phyloP scores from a whole-genome alignment of 1,140 invertebrate genomes.

The Anagrus nilaparvatae region DNA sequence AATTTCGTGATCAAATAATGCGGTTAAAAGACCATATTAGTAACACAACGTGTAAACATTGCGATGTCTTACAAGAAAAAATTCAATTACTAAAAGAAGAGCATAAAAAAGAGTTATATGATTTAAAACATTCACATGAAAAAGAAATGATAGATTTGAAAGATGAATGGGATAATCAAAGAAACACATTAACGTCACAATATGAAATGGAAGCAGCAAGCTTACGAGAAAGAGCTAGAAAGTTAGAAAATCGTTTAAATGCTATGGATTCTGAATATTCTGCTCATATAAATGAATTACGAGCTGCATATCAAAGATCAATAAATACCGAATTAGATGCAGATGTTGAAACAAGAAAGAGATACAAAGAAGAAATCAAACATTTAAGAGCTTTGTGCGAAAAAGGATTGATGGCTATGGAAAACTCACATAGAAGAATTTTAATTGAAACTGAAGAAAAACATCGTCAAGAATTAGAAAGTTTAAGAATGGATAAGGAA shows the following conservation, averaged over 20 bases:
- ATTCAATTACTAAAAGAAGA: constrained; percentile 30
- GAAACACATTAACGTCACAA: constrained; percentile 31
- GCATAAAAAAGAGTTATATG: constrained; percentile 32
- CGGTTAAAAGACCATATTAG: constrained; percentile 45
- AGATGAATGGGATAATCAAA: constrained; percentile 41
- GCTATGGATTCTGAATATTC: constrained; percentile 66
- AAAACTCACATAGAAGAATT: constrained; percentile 76
- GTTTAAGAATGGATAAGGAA: constrained; percentile 70
- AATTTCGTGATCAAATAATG: constrained; percentile 42
- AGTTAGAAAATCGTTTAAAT: constrained; percentile 55
- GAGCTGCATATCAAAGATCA: constrained; percentile 57
- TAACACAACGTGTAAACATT: constrained; percentile 46
- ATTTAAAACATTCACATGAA: constrained; percentile 30
- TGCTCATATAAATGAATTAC: constrained; percentile 62
- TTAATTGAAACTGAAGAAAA: constrained; percentile 76
- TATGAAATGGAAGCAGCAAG: constrained; percentile 41
- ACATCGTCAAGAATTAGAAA: constrained; percentile 65
- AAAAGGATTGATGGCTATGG: constrained; percentile 77
- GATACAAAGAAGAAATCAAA: constrained; percentile 79
- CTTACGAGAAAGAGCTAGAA: constrained; percentile 50
- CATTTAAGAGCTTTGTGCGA: constrained; percentile 74
- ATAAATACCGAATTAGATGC: constrained; percentile 38
- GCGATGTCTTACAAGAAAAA: constrained; percentile 45
- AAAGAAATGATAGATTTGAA: constrained; percentile 36
- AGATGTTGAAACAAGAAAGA: constrained; percentile 59